phyloP scores from a whole-genome alignment of 2,888 invertebrate species.

The Bimastos eiseni region DNA sequence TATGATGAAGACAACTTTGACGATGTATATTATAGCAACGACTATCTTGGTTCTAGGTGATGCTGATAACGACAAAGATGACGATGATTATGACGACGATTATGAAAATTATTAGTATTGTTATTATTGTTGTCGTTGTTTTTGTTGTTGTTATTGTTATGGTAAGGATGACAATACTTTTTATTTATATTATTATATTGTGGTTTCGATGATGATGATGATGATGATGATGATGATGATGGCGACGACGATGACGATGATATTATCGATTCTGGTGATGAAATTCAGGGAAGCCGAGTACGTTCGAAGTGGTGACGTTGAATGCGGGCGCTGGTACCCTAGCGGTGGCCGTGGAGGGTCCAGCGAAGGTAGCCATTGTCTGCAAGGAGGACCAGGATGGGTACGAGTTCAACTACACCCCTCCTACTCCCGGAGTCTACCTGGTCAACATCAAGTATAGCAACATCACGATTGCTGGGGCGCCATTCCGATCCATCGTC shows the following conservation, averaged over 20 bases:
- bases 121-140: too few species aligned
- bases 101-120: too few species aligned
- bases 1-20: too few species aligned
- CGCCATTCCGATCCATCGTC: constrained; percentile 81
- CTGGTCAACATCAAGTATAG: constrained; percentile 94
- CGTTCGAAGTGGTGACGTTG: constrained; percentile 91
- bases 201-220: background rate
- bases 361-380: constrained; percentile 87
- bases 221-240: background rate
- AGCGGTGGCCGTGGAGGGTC: constrained; percentile 90
- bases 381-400: constrained; percentile 96
- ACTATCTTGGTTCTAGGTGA: too few species aligned
- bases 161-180: too few species aligned
- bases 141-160: too few species aligned
- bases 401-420: constrained; percentile 95
- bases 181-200: too few species aligned
- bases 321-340: constrained; percentile 90
- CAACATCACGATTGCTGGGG: constrained; percentile 86
- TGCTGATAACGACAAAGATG: too few species aligned
- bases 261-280: too few species aligned
- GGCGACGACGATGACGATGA: too few species aligned
- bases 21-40: too few species aligned
- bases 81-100: too few species aligned
- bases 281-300: constrained; percentile 77
- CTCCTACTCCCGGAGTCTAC: constrained; percentile 90